Base-by-base conservation (phyloP, 2,888 invertebrate species). In the Pristionchus entomophagus region DNA sequence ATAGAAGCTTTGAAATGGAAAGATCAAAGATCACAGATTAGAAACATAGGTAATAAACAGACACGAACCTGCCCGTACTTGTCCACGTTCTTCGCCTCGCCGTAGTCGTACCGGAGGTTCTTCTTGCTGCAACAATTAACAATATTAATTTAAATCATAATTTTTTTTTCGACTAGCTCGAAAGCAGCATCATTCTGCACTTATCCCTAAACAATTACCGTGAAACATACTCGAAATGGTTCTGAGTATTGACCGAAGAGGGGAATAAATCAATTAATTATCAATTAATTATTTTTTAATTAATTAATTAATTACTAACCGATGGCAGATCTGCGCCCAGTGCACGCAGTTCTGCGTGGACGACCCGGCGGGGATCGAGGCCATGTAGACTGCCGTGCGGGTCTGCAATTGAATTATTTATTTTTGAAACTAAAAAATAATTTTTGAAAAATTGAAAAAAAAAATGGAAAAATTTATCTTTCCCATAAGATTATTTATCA, bases 311-410 rank as follows among this genome's bases (percentile, higher is more conserved):
- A 22, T n/a, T 14, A 56, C 8, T 17, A 14, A 73, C 69, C 69
- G 8, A 65, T 83, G 83, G 26, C 83, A 83, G 10, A 65, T 83
- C 65, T 83, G 83, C 29, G 83, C 83, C 83, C 83, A 83, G 65
- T 83, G 83, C 17, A 83, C 32, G 29, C 38, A 45, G 49, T 83
- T 83, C 83, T 83, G 62, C 45, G 83, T 83, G 19, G 83, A 83
- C 26, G 62, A 45, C 8, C 83, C 83, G 6, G 83, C 83, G 19
- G 83, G 83, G 22, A 32, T 62, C 38, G 83, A 45, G 17, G 83
- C 59, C 26, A 83, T 22, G 49, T 83, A 83, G 62, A 83, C 83
- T 2, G 35, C 22, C 17, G 83, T 83, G 17, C 83, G 83, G 26
- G 83, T 62, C 83, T 83, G 83, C 26, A 62, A 78, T 49, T 22